phyloP scores from a whole-genome alignment of 2,113 vertebrate genomes.

The Mastomys natalensis region DNA sequence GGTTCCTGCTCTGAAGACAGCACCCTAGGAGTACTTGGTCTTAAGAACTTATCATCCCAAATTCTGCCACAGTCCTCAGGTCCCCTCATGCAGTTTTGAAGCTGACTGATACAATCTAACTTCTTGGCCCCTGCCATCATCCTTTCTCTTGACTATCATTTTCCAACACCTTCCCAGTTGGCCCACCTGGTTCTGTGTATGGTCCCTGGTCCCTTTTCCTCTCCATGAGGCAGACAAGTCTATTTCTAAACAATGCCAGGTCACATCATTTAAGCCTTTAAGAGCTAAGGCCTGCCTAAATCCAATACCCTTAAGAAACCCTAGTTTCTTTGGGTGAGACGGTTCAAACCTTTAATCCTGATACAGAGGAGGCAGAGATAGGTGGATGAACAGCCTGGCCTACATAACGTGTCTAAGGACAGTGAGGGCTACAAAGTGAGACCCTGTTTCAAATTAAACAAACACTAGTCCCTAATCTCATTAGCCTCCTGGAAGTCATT shows the following conservation, averaged over 20 bases:
- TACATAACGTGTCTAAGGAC: background rate
- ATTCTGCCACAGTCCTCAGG: background rate
- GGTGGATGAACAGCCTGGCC: background rate
- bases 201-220: background rate
- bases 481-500: background rate
- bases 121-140: background rate
- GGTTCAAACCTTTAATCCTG: background rate
- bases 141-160: background rate
- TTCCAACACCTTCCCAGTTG: background rate
- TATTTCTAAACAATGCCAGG: background rate
- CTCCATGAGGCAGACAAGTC: background rate
- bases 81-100: background rate
- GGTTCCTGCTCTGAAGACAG: background rate
- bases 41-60: background rate
- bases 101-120: background rate
- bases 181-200: background rate
- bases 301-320: background rate
- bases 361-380: background rate
- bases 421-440: background rate
- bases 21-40: background rate
- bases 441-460: background rate
- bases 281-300: background rate
- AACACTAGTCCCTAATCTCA: background rate
- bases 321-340: background rate
- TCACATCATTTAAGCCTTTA: background rate